phyloP scores from a whole-genome alignment of 1,140 invertebrate species.

The Philopotamus ludificatus region DNA sequence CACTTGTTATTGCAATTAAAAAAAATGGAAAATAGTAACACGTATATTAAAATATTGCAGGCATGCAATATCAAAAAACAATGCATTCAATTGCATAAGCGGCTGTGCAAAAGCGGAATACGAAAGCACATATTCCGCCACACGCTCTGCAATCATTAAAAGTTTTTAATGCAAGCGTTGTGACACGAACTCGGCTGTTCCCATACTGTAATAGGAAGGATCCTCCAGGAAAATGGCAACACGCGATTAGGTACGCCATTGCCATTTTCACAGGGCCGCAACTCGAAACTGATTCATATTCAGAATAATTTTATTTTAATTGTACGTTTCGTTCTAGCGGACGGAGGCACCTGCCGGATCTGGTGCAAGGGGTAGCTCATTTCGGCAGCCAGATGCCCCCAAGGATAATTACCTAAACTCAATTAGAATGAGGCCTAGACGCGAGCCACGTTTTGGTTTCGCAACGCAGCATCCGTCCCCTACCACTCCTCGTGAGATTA shows the following conservation, averaged over 20 bases:
- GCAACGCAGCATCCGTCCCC: slow-evolving; percentile 8
- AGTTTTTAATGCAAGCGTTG: not conserved
- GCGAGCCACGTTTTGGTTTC: slow-evolving; percentile 28
- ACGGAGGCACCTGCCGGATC: slow-evolving; percentile 15
- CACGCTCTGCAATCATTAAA: slow-evolving; percentile 2
- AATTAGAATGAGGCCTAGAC: slow-evolving; percentile 25
- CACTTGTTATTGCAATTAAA: no score
- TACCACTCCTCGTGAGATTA: slow-evolving; percentile 21
- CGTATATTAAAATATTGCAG: no score
- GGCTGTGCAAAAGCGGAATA: no score
- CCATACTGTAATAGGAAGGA: not conserved
- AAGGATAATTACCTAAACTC: slow-evolving; percentile 34
- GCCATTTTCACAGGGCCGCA: not conserved
- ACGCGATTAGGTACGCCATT: no score
- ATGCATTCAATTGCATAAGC: no score
- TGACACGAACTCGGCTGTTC: not conserved
- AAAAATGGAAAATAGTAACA: no score
- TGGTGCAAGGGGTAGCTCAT: not conserved
- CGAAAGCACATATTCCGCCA: not conserved
- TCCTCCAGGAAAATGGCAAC: no score
- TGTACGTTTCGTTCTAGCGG: slow-evolving; percentile 17
- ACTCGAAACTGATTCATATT: not conserved
- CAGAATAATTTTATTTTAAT: slow-evolving; percentile 24
- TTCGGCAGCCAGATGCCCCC: slow-evolving; percentile 28
- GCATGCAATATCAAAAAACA: no score